phyloP scores from a whole-genome alignment of 2,113 vertebrate genomes.

The Sinocyclocheilus anshuiensis region DNA sequence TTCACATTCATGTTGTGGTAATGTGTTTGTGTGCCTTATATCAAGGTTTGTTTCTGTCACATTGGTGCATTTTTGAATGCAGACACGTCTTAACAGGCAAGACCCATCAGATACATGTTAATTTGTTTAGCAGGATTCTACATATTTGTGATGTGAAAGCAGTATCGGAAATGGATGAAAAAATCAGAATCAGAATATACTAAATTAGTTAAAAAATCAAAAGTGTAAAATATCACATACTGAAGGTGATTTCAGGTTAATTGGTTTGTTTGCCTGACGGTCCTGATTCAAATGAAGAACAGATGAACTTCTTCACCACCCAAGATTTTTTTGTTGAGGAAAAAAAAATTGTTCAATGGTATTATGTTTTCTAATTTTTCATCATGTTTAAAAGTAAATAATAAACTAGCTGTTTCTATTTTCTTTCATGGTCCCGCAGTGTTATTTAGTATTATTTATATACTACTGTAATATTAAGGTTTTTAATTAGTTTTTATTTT shows the following conservation, averaged over 20 bases:
- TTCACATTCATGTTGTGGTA: slow-evolving; percentile 78
- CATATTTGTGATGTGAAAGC: not conserved
- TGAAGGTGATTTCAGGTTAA: not conserved
- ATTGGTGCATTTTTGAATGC: not conserved
- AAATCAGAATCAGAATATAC: not conserved
- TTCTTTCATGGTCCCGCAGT: slow-evolving; percentile 5
- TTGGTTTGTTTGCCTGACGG: not conserved
- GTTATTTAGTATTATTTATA: not conserved
- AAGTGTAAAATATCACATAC: not conserved
- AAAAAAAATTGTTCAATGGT: slow-evolving; percentile 74
- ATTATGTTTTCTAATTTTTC: slow-evolving; percentile 84
- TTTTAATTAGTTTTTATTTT: not conserved
- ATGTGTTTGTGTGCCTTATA: slow-evolving; percentile 86
- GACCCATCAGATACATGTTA: not conserved
- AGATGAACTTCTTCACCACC: not conserved
- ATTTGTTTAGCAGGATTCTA: not conserved
- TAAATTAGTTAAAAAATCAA: not conserved
- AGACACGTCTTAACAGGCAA: not conserved
- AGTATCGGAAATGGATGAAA: not conserved
- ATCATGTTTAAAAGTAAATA: slow-evolving; percentile 82
- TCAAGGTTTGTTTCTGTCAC: slow-evolving; percentile 67
- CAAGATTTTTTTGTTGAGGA: not conserved
- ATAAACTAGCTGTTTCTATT: slow-evolving; percentile 80
- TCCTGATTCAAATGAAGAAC: not conserved
- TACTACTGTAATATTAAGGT: not conserved